Evolutionary conservation across 2,797 vertebrate species (phyloP).

Genomic region (Platalea minor): DNA sequence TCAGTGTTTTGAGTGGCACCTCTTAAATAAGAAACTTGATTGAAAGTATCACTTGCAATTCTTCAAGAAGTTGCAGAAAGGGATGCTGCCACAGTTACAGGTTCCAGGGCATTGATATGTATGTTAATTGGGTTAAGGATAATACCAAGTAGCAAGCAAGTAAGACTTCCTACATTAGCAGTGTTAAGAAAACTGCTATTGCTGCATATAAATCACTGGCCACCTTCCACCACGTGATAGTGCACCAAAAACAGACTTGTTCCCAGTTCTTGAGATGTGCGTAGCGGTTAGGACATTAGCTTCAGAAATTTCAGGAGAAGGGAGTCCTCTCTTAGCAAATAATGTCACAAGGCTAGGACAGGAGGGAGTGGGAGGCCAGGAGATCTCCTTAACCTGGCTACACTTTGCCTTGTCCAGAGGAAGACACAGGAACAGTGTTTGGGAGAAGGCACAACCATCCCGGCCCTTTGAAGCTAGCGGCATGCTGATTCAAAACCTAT

Average conservation of each 20-base stretch:
- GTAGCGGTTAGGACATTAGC: not conserved
- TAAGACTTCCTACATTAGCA: not conserved
- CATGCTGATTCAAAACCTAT: not conserved
- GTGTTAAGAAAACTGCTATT: not conserved
- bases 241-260: not conserved
- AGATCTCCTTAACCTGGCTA: not conserved
- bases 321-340: not conserved
- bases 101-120: not conserved
- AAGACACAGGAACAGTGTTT: not conserved
- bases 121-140: not conserved
- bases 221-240: fast-evolving
- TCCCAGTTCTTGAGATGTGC: not conserved
- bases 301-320: not conserved
- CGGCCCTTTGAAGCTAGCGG: not conserved
- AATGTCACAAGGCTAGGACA: not conserved
- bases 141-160: not conserved
- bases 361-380: not conserved
- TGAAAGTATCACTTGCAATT: not conserved
- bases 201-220: not conserved
- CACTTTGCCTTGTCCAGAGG: not conserved
- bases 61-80: not conserved
- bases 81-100: not conserved
- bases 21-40: not conserved
- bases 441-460: not conserved
- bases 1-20: not conserved